Conservation (phyloP, 2,888 invertebrate species). For the Emesis furor region DNA sequence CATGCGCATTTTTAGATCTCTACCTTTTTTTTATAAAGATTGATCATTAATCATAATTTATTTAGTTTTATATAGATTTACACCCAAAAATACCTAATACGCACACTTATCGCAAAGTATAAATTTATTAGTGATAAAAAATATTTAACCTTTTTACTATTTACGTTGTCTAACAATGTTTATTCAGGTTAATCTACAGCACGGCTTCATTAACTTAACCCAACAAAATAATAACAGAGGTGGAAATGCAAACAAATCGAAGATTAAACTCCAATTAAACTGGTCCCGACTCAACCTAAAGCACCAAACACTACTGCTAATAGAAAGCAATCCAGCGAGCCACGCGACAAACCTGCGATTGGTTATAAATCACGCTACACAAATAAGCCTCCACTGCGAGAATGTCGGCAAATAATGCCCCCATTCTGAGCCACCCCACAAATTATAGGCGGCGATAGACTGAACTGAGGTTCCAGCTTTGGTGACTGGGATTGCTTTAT, state of each 20-base stretch:
- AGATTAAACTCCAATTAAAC: slow-evolving; percentile 77
- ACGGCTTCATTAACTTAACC: neutral
- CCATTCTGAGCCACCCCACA: slow-evolving; percentile 67
- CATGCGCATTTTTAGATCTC: too few relatives aligned
- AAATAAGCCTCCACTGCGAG: slow-evolving; percentile 78
- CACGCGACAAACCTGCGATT: slow-evolving; percentile 71
- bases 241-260: slow-evolving; percentile 69
- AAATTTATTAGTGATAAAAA: too few relatives aligned
- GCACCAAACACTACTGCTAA: slow-evolving; percentile 75
- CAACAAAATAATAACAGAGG: slow-evolving; percentile 27
- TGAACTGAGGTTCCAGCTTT: slow-evolving; percentile 75
- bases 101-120: too few relatives aligned
- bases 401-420: slow-evolving; percentile 72
- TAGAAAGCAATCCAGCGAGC: slow-evolving; percentile 77
- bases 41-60: too few relatives aligned
- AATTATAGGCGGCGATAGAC: slow-evolving; percentile 75
- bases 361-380: slow-evolving; percentile 82
- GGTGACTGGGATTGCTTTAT: slow-evolving; percentile 40
- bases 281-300: slow-evolving; percentile 50
- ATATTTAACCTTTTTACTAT: too few relatives aligned
- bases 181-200: slow-evolving; percentile 2
- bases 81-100: too few relatives aligned
- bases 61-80: too few relatives aligned
- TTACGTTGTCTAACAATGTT: neutral
- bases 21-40: too few relatives aligned